Percentiles rank a stretch among this genome's conserved stretches.
These are phyloP conservation scores for Rattus norvegicus DNA, from an alignment of 2,113 vertebrate species.

Conservation along the genomic window GRCr8 NC_086038.1:6742501-6743000, in stretches of 20 bases:
- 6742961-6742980: neutral
- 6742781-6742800: neutral
- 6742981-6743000: neutral
- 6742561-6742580: neutral
- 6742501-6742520: neutral
- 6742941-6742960: neutral
- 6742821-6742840: neutral
- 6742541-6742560: neutral
- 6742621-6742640: neutral
- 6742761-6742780: neutral
- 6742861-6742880: neutral
- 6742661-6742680: neutral
- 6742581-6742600: neutral
- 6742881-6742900: neutral
- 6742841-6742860: neutral
- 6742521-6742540: neutral
- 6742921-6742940: neutral
- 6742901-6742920: neutral
- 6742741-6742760: slow-evolving; percentile 38
- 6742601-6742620: neutral
- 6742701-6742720: neutral
- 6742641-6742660: neutral
- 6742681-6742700: neutral
- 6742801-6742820: neutral
- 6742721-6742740: neutral